Base-by-base conservation (phyloP, 1,140 invertebrate species). In the Antheraea mylitta region DNA sequence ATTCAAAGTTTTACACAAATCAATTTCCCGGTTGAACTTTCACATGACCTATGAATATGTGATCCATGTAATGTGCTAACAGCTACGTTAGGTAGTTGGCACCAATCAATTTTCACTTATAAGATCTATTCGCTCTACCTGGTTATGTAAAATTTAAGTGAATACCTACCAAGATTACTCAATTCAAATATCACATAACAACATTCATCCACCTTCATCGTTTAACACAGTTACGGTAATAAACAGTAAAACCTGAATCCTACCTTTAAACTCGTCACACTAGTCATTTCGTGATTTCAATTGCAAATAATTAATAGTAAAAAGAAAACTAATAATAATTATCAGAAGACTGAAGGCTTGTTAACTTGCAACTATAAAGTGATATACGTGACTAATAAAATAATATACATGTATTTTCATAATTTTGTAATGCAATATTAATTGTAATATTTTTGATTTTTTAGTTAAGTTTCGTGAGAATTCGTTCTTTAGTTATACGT, bases 61-160 rank as follows among this genome's bases (percentile, higher is more conserved):
- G 61, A 63, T 30, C 30, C 0, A n/a, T n/a, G 61, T 8, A 30
- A 36, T 36, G 61, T 63, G 61, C 16, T 53, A 36, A 36, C 7
- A 63, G 19, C 13, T 63, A 7, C 11, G 19, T 63, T 63, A 37
- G 61, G 11, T 16, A 37, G 13, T 63, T 63, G 61, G 37, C 61
- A 63, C 61, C 38, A 38, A 38, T 22, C 42, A 67, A 66, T 64
- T 65, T 68, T 45, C 66, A 68, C 53, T 48, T 64, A 53, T 53
- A 53, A 53, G 18, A 63, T 60, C 65, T 63, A 71, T 64, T 64
- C 60, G 48, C 62, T 64, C 60, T 53, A 16, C 45, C 45, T 6
- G 64, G 67, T 72, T 72, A 72, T 62, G 61, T 72, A 72, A 72
- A 68, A 72, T 42, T 68, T 65, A 66, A 65, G 66, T 58, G 70